Evolutionary conservation across 2,113 vertebrate genomes (phyloP).

Genomic region (Anolis sagrei): DNA sequence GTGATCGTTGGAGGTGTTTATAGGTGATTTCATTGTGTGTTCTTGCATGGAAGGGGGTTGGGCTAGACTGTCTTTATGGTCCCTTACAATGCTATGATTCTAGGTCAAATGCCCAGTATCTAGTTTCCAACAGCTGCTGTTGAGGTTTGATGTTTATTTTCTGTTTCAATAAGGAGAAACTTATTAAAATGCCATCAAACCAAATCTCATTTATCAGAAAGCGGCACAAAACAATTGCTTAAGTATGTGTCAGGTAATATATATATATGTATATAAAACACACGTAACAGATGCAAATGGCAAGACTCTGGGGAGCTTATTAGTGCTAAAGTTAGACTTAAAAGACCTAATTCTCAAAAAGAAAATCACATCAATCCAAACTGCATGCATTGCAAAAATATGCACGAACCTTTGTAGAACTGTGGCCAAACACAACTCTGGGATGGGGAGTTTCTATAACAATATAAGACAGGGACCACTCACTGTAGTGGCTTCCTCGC

Average conservation of each 20-base stretch:
- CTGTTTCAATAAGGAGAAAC: too few relatives aligned
- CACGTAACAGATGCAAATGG: not conserved
- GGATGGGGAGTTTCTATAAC: not conserved
- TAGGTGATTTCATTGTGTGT: too few relatives aligned
- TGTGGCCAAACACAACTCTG: not conserved
- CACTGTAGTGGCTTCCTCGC: not conserved
- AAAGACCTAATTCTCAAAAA: not conserved
- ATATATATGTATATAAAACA: too few relatives aligned
- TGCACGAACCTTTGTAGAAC: not conserved
- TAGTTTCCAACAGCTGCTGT: not conserved
- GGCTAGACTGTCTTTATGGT: too few relatives aligned
- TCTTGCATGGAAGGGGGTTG: too few relatives aligned
- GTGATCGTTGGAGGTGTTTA: too few relatives aligned
- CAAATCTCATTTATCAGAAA: too few relatives aligned
- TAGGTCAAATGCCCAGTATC: not conserved
- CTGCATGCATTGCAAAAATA: not conserved
- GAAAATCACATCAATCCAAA: not conserved
- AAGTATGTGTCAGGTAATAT: not conserved
- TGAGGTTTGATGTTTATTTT: too few relatives aligned
- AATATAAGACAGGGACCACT: not conserved
- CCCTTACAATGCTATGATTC: too few relatives aligned
- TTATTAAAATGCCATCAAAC: too few relatives aligned
- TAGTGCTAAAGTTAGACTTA: not conserved
- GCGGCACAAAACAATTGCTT: too few relatives aligned
- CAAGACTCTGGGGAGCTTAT: not conserved